Base-by-base conservation (phyloP, 2,888 invertebrate species). In the Drosophila limbata region DNA sequence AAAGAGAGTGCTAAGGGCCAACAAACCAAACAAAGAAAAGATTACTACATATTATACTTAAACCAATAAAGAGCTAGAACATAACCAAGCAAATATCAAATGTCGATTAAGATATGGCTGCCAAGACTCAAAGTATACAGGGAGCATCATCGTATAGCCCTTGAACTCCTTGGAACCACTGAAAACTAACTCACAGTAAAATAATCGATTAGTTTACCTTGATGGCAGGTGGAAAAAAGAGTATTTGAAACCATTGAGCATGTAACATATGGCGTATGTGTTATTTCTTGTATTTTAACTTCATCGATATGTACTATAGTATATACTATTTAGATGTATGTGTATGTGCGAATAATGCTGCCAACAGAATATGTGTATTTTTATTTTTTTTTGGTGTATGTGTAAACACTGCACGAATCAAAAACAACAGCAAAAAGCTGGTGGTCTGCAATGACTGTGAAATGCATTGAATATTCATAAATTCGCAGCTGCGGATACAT, bases 381-480 rank as follows among this genome's bases (percentile, higher is more conserved):
- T 3, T 25, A 25, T 13, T 10, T 28, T 40, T 4, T 28, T 25
- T 10, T 15, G 17, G 28, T 53, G 28, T 13, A 21, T 28, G 40
- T 33, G 42, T 15, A 33, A 10, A 56, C 40, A 42, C 56, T 45
- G 52, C 45, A 68, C 11, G 28, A 31, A 21, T 11, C 31, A 69
- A 68, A 73, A 68, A 73, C 65, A 76, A 60, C 78, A 69, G 63
- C 74, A 66, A 77, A 67, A 80, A 69, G 77, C 73, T 77, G 73
- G 69, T 73, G 70, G 74, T 77, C 76, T 67, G 78, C 73, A 78
- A 83, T 88, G 87, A 82, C 79, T 88, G 86, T 84, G 74, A 83
- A 81, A 83, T 75, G 84, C 71, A 85, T 85, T 86, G 78, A 82
- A 83, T 82, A 84, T 82, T 86, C 81, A 86, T 82, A 81, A 77